Evolutionary conservation across 2,888 invertebrate species (phyloP), one percentile per base, ranked within the genome.

Genomic region (Hanleya hanleyi): DNA sequence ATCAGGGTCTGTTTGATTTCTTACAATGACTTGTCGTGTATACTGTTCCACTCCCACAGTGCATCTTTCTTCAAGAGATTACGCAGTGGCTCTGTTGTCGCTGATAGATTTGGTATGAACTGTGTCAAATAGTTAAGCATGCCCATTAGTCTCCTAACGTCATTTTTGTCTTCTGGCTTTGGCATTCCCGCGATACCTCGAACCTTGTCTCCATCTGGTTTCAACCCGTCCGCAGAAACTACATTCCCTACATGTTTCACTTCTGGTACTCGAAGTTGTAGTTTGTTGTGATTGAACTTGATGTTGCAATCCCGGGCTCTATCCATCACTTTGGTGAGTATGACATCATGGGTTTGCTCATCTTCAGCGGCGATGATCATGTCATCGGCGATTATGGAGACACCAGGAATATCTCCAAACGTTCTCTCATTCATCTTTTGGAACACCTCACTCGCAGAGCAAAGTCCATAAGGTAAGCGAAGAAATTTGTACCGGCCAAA

Each of bases 171-270:
- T 36, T 69, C 67, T 61, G 81, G 78, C 9, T 47, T 69, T 33
- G 79, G 77, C 73, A 77, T 77, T n/a, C 75, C 69, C 38, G 70
- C 32, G 29, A 79, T 83, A n/a, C 76, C 79, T 26, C 73, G 41
- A 2, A 81, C 49, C 57, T 78, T 78, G 5, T 68, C 66, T n/a
- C n/a, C n/a, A n/a, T n/a, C n/a, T n/a, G n/a, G n/a, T n/a, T n/a
- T n/a, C n/a, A n/a, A n/a, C 6, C 62, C 62, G 38, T 77, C 62
- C 26, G 72, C 49, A 26, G 77, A 69, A 9, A 82, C 32, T 12
- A 67, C 49, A 41, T 74, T 73, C n/a, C 81, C 77, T 37, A 80
- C 41, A 47, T 73, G 79, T 22, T 72, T 75, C n/a, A 80, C 78
- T 35, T 65, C 50, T 18, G 65, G 57, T 18, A 76, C 71, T 66